Evolutionary conservation across 2,888 invertebrate genomes (phyloP), one percentile per base, ranked within the genome.

Genomic region (Pristionchus arcanus): DNA sequence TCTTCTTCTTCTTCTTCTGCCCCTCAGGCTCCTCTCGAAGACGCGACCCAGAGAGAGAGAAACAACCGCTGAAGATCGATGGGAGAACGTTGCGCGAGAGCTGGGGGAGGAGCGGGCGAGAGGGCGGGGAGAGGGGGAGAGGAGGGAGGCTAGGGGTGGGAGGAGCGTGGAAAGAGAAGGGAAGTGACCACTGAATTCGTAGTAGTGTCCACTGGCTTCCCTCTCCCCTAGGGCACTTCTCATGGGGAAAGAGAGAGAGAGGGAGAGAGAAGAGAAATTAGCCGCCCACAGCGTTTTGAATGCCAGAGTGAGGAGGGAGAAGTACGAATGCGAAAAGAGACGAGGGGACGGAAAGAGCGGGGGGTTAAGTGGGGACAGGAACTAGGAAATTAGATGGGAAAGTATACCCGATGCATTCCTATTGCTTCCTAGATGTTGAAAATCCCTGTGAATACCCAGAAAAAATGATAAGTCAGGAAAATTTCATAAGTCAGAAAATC

Each of bases 211-310:
- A 87, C 49, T 87, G 31, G 42, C 49, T 49, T 31, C 49, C 81
- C 49, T 28, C 84, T 85, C 84, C 84, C 84, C 59, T 55, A 85
- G 84, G 84, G 84, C 84, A 85, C 84, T 85, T 85, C 84, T 55
- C 84, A 85, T 59, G 84, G 21, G 84, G 55, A 49, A n/a, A 53
- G 34, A 53, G 28, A 25, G 34, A 59, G 34, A 59, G 59, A 31
- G 59, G 21, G 55, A 59, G 59, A 25, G 59, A 85, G 84, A 34
- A 85, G 84, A 85, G 84, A 85, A 85, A 85, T 85, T 85, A 85
- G 84, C 84, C 84, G 84, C 84, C 84, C 84, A 55, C 68, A 68
- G 87, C 87, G 87, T 87, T 87, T 87, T 87, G 87, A 87, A 87
- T 87, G 53, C 87, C 59, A 68, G 87, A 68, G 68, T 68, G 49